Conservation (phyloP, 2,888 invertebrate genomes). For the Drosophila pegasa region DNA sequence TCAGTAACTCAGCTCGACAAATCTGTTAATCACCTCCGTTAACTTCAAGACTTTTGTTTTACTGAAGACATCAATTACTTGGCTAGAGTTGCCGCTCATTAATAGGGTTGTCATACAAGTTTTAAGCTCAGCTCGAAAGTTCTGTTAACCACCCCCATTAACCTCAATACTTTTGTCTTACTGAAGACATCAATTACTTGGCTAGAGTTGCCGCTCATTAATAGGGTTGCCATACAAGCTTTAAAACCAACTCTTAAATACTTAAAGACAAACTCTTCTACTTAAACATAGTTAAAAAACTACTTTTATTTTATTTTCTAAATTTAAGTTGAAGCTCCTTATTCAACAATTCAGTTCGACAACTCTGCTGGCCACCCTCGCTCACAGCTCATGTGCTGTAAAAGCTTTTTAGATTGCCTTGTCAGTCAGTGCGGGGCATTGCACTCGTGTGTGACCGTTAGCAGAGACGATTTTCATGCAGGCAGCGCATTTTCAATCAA, state of each 20-base stretch:
- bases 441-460: constrained; percentile 71
- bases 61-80: too few relatives aligned
- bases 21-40: too few relatives aligned
- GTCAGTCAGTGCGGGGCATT: constrained; percentile 62
- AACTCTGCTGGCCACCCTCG: constrained; percentile 23
- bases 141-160: too few relatives aligned
- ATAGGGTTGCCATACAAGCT: neutral
- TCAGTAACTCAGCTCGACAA: too few relatives aligned
- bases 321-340: neutral
- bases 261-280: neutral
- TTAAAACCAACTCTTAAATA: neutral
- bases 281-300: too few relatives aligned
- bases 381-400: constrained; percentile 17
- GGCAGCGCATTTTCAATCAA: constrained; percentile 66
- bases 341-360: neutral
- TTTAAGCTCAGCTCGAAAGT: too few relatives aligned
- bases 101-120: neutral
- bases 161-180: too few relatives aligned
- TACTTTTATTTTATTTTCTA: neutral
- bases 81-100: neutral
- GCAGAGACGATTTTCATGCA: constrained; percentile 52
- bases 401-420: constrained; percentile 75
- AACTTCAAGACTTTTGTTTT: too few relatives aligned
- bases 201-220: neutral
- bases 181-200: too few relatives aligned